A percentile compares a stretch with the other conserved stretches of the same genome.
Evolutionary conservation across 2,113 vertebrate species (phyloP).

Genomic region (Octodon degus): DNA sequence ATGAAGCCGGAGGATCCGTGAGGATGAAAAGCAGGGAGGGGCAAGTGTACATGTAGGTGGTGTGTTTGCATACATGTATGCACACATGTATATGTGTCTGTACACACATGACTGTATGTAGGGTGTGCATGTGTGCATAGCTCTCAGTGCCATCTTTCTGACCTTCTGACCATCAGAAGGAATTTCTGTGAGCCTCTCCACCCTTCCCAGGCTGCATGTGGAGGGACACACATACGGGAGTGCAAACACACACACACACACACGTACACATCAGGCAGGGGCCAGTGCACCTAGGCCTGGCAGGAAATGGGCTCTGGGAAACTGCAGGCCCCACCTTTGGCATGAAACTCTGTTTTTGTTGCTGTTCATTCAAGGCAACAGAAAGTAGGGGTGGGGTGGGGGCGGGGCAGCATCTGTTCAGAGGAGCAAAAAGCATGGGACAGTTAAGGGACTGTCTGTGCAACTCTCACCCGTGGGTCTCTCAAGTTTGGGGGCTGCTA

Average conservation of each 20-base stretch:
- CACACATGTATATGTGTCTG: accelerated
- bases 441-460: not conserved
- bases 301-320: conserved; percentile 73
- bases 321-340: conserved; percentile 47
- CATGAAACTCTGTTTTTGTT: conserved; percentile 69
- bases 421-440: not conserved
- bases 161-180: not conserved
- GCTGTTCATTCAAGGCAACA: conserved; percentile 11
- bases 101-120: accelerated
- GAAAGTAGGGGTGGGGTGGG: not conserved
- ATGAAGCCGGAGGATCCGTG: not conserved
- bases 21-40: not conserved
- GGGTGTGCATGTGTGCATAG: accelerated
- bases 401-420: not conserved
- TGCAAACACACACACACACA: not conserved
- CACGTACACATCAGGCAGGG: not conserved
- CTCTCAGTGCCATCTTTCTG: not conserved
- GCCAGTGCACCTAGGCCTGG: not conserved
- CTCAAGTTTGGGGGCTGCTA: not conserved
- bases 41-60: too few species aligned
- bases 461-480: not conserved
- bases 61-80: accelerated
- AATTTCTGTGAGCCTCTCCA: not conserved
- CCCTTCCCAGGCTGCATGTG: not conserved
- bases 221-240: not conserved